These are phyloP conservation scores for Tragelaphus imberbis DNA, from an alignment of 2,113 vertebrate species.

Conservation along the genomic window DNA sequence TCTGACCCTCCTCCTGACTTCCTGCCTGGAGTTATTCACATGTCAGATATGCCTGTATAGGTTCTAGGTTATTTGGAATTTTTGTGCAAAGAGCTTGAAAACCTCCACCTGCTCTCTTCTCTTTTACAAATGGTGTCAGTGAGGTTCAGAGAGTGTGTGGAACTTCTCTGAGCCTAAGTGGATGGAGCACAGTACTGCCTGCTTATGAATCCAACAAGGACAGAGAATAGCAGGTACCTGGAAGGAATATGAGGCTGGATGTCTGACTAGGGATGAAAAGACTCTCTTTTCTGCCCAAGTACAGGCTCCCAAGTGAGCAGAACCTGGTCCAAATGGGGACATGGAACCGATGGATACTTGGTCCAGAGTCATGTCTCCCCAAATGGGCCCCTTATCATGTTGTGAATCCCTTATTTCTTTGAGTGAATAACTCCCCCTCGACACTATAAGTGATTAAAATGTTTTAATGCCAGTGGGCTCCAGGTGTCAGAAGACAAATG, in stretches of 20 bases:
- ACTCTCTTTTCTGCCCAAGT: not conserved
- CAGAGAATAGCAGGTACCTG: not conserved
- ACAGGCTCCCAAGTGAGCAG: not conserved
- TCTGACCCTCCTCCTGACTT: not conserved
- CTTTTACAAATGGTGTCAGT: not conserved
- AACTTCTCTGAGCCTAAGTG: not conserved
- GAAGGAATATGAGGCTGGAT: not conserved
- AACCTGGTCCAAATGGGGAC: not conserved
- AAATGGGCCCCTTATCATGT: not conserved
- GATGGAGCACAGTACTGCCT: not conserved
- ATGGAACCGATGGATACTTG: not conserved
- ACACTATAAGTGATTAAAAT: not conserved
- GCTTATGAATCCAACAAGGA: not conserved
- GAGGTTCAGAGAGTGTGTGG: not conserved
- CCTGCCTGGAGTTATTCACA: not conserved
- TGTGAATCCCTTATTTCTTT: not conserved
- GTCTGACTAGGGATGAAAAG: not conserved
- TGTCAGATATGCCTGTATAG: not conserved
- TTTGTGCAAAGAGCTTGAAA: not conserved
- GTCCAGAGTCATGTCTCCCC: not conserved
- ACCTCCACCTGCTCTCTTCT: not conserved
- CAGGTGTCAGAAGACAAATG: not conserved
- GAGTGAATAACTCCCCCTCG: not conserved
- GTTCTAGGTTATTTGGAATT: not conserved
- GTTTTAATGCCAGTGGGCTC: not conserved